Percentiles rank a stretch among this genome's conserved stretches.
Evolutionary conservation across 2,888 invertebrate species (phyloP).

Genomic region (Netelia inedita): DNA sequence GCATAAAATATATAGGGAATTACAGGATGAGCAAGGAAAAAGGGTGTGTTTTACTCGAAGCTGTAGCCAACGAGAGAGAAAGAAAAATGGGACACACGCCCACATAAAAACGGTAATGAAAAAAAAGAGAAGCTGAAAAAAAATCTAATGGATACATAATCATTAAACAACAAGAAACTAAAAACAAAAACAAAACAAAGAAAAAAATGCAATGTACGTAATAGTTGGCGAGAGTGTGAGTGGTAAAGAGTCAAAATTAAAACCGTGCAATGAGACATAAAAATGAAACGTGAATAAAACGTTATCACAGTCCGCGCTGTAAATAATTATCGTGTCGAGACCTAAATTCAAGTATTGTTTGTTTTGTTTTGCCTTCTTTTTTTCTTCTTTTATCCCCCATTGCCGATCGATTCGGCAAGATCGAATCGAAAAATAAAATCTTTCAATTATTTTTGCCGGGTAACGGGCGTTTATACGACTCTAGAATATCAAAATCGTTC

Average conservation of each 20-base stretch:
- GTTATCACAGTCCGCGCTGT: conserved; percentile 43
- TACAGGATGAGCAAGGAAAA: neutral
- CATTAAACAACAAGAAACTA: conserved; percentile 22
- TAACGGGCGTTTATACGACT: too few species aligned
- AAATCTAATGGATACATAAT: conserved; percentile 63
- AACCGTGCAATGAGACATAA: conserved; percentile 21
- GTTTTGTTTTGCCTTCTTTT: neutral
- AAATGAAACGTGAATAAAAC: conserved; percentile 20
- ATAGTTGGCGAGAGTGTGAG: conserved; percentile 60
- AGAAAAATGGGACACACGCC: conserved; percentile 47
- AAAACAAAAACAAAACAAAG: conserved; percentile 43
- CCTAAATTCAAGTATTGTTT: neutral
- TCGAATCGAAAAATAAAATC: too few species aligned
- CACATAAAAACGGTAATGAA: conserved; percentile 32
- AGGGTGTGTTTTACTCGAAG: conserved; percentile 80
- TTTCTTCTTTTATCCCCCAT: neutral
- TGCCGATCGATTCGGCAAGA: too few species aligned
- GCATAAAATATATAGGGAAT: conserved; percentile 55
- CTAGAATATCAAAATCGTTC: too few species aligned
- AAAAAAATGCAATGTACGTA: conserved; percentile 72
- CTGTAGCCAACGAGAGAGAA: conserved; percentile 70
- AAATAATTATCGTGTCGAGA: conserved; percentile 52
- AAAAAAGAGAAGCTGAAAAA: conserved; percentile 31
- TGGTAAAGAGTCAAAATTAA: conserved; percentile 43
- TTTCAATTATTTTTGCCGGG: too few species aligned